A percentile compares a stretch with the other conserved stretches of the same genome.
These are phyloP conservation scores for Cyanoliseus patagonus DNA, from an alignment of 2,113 vertebrate genomes.

Conservation along the genomic window DNA sequence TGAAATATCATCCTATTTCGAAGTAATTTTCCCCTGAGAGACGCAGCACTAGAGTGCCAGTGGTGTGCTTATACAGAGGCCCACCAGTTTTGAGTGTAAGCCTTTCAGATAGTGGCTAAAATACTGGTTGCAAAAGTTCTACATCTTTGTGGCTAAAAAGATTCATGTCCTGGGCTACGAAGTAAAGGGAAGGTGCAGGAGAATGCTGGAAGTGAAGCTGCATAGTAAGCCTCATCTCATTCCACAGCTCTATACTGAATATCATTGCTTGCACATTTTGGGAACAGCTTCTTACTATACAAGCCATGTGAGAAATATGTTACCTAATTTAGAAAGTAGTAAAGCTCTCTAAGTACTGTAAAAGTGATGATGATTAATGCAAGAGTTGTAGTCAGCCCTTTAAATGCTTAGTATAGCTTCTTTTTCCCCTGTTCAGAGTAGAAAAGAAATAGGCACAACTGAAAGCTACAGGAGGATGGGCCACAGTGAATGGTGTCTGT, in stretches of 20 bases:
- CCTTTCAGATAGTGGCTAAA: not conserved
- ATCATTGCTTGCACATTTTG: not conserved
- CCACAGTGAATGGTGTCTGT: not conserved
- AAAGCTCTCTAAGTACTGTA: slow-evolving; percentile 38
- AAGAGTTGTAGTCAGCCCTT: slow-evolving; percentile 20
- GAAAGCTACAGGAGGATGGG: not conserved
- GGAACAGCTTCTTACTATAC: slow-evolving; percentile 4
- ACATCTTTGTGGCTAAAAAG: not conserved
- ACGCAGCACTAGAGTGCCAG: not conserved
- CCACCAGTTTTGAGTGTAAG: not conserved
- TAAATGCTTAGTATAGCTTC: not conserved
- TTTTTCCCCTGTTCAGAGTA: not conserved
- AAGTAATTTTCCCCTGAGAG: not conserved
- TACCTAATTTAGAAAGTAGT: slow-evolving; percentile 50
- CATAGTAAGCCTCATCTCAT: not conserved
- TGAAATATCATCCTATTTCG: not conserved
- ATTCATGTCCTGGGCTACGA: not conserved
- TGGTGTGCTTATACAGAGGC: not conserved
- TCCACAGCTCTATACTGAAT: not conserved
- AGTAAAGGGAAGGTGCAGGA: not conserved
- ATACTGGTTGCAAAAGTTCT: not conserved
- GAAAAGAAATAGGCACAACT: not conserved
- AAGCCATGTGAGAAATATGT: not conserved
- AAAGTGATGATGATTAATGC: slow-evolving; percentile 49
- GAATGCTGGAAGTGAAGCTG: not conserved